Percentiles rank a stretch among this genome's conserved stretches.
Conservation (phyloP, 2,797 vertebrate species). For the Sebastes hubbsi region DNA sequence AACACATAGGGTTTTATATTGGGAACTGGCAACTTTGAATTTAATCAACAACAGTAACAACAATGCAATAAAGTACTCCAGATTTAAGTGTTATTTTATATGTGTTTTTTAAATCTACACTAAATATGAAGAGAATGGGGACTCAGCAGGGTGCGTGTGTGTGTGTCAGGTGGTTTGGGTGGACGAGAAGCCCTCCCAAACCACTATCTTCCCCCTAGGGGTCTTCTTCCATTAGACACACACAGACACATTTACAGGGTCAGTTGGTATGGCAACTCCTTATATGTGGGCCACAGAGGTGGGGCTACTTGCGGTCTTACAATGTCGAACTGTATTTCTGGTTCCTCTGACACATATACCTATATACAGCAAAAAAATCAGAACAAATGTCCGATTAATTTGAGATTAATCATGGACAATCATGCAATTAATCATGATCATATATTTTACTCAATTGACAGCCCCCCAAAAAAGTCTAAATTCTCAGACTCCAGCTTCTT, state of each 20-base stretch:
- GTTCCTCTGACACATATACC: not conserved
- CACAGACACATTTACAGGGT: conserved; percentile 5
- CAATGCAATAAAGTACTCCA: not conserved
- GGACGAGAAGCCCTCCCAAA: conserved; percentile 1
- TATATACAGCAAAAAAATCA: not conserved
- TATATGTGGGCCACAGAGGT: conserved; percentile 1
- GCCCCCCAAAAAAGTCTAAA: too few relatives aligned
- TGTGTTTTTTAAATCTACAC: not conserved
- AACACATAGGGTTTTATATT: not conserved
- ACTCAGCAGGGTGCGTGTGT: conserved; percentile 10
- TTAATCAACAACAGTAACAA: not conserved
- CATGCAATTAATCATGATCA: too few relatives aligned
- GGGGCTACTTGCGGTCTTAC: not conserved
- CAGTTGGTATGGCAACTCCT: conserved; percentile 46
- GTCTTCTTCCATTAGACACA: conserved; percentile 43
- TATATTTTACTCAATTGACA: too few relatives aligned
- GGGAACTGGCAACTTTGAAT: not conserved
- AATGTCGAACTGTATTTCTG: not conserved
- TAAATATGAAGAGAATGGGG: not conserved
- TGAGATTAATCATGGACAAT: too few relatives aligned
- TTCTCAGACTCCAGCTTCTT: too few relatives aligned
- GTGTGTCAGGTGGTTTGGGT: conserved; percentile 29
- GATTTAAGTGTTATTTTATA: not conserved
- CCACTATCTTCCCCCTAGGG: conserved; percentile 1
- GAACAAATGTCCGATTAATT: too few relatives aligned